Conservation (phyloP, 2,113 vertebrate species). For the Cyanocitta stelleri region DNA sequence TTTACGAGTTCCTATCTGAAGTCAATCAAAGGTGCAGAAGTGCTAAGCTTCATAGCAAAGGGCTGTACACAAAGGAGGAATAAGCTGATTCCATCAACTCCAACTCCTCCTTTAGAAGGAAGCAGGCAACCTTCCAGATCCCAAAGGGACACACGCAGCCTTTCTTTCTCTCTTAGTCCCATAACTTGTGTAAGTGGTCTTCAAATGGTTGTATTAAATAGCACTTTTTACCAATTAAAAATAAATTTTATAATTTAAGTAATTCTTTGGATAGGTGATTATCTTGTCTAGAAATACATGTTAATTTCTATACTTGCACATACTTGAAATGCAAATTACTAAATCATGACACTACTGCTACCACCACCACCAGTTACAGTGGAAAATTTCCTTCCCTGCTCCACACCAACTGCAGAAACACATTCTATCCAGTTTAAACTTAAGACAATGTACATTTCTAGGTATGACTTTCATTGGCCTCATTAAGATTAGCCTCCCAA, state of each 20-base stretch:
- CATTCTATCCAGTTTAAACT: not conserved
- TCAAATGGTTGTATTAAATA: not conserved
- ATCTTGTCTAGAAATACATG: not conserved
- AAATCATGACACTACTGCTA: not conserved
- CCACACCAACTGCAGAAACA: not conserved
- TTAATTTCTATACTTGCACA: not conserved
- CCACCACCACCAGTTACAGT: fast-evolving
- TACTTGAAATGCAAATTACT: constrained; percentile 11
- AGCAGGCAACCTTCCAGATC: not conserved
- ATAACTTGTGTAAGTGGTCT: not conserved
- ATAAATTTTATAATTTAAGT: not conserved
- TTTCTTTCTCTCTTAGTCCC: not conserved
- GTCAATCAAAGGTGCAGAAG: not conserved
- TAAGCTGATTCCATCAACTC: not conserved
- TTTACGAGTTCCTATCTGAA: not conserved
- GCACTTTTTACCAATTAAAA: not conserved
- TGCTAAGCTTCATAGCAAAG: not conserved
- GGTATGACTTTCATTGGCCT: not conserved
- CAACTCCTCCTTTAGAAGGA: not conserved
- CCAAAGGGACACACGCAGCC: not conserved
- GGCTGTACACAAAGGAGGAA: not conserved
- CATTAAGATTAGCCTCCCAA: not conserved
- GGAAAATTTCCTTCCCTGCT: not conserved
- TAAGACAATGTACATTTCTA: not conserved
- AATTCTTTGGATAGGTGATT: not conserved